Evolutionary conservation across 2,888 invertebrate genomes (phyloP).

Genomic region (Spodoptera littoralis): DNA sequence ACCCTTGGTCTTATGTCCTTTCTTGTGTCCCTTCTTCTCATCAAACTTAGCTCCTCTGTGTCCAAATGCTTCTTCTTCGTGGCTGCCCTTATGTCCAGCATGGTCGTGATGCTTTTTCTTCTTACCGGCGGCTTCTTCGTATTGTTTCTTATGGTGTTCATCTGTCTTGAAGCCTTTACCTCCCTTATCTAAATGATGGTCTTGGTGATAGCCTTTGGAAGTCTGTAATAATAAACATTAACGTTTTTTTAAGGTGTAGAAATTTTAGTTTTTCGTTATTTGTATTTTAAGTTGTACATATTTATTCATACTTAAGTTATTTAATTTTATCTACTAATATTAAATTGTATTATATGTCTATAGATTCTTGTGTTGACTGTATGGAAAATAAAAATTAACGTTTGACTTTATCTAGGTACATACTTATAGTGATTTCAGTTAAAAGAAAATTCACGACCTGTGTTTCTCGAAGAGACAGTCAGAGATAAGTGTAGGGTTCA

Average conservation of each 20-base stretch:
- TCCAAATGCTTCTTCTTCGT: slow-evolving; percentile 91
- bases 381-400: not conserved
- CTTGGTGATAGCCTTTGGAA: slow-evolving; percentile 88
- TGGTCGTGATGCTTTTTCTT: slow-evolving; percentile 91
- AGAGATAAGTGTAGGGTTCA: no score
- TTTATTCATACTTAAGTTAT: no score
- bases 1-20: slow-evolving; percentile 93
- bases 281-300: no score
- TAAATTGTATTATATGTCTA: no score
- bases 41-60: slow-evolving; percentile 91
- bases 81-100: slow-evolving; percentile 90
- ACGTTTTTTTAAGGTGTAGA: no score
- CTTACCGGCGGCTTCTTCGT: slow-evolving; percentile 90
- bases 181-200: slow-evolving; percentile 89
- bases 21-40: slow-evolving; percentile 93
- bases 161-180: slow-evolving; percentile 89
- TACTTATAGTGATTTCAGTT: no score
- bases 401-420: no score
- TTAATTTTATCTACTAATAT: no score
- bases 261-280: no score
- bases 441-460: no score
- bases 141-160: slow-evolving; percentile 88
- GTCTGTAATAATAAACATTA: slow-evolving; percentile 67
- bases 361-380: no score
- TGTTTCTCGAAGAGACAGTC: no score